phyloP scores from a whole-genome alignment of 2,113 vertebrate species.

The Poeciliopsis turrubarensis region DNA sequence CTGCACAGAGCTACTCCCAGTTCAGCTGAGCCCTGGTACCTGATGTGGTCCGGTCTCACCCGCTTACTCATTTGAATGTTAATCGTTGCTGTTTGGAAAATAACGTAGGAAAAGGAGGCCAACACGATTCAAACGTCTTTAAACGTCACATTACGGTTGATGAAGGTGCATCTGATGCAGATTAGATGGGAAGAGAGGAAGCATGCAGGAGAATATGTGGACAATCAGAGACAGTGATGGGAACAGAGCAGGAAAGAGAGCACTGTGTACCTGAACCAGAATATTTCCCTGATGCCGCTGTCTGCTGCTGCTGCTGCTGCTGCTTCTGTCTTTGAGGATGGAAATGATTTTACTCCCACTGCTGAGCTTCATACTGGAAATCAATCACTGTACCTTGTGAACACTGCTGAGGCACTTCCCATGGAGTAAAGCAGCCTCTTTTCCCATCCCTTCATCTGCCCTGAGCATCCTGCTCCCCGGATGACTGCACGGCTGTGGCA shows the following conservation, averaged over 20 bases:
- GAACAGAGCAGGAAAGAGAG: conserved; percentile 38
- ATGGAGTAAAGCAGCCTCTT: conserved; percentile 35
- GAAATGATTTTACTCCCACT: conserved; percentile 60
- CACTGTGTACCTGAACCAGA: conserved; percentile 63
- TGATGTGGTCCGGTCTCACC: conserved; percentile 60
- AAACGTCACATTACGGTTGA: conserved; percentile 12
- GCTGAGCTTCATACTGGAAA: conserved; percentile 54
- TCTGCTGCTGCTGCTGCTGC: no score
- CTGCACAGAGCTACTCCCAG: conserved; percentile 51
- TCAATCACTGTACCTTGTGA: conserved; percentile 63
- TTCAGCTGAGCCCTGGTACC: conserved; percentile 50
- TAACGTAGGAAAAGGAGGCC: conserved; percentile 36
- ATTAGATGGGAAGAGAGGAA: conserved; percentile 36
- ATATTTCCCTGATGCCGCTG: conserved; percentile 64
- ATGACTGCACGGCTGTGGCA: conserved; percentile 56
- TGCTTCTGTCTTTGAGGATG: conserved; percentile 58
- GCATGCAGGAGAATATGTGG: conserved; percentile 28
- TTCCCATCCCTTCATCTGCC: conserved; percentile 48
- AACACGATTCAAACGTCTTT: conserved; percentile 20
- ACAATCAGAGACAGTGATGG: conserved; percentile 32
- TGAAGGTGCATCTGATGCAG: conserved; percentile 20
- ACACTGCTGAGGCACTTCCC: conserved; percentile 54
- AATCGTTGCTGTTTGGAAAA: conserved; percentile 55
- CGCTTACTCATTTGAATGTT: conserved; percentile 62
- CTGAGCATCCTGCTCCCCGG: conserved; percentile 64